Conservation (phyloP, 2,797 vertebrate species). For the Xiphorhynchus erythropygius region DNA sequence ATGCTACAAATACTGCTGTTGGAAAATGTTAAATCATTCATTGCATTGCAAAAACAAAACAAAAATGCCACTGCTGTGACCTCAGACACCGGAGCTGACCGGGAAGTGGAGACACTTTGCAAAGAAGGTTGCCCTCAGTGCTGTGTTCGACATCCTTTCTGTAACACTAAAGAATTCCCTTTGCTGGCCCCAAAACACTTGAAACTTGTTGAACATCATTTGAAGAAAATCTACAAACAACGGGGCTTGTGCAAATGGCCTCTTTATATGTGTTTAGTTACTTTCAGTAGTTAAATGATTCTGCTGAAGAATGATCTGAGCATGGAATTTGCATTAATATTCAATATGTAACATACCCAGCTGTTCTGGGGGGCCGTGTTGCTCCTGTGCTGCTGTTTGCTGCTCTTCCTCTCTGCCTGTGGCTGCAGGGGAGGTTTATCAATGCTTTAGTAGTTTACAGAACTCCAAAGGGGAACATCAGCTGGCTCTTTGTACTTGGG, state of each 20-base stretch:
- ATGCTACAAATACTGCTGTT: not conserved
- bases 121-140: not conserved
- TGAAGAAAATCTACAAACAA: not conserved
- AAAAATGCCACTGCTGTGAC: not conserved
- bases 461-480: not conserved
- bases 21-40: not conserved
- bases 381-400: not conserved
- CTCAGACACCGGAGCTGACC: not conserved
- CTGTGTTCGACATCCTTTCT: not conserved
- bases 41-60: not conserved
- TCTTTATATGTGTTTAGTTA: not conserved
- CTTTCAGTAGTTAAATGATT: not conserved
- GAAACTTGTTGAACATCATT: not conserved
- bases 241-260: not conserved
- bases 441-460: not conserved
- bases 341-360: not conserved
- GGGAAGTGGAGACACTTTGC: not conserved
- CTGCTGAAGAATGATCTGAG: not conserved
- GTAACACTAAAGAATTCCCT: not conserved
- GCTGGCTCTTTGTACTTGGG: not conserved
- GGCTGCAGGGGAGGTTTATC: not conserved
- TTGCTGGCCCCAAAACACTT: not conserved
- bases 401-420: not conserved
- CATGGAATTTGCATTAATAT: not conserved
- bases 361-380: not conserved